Evolutionary conservation across 2,113 vertebrate genomes (phyloP).

Genomic region (Amazona guildingii): DNA sequence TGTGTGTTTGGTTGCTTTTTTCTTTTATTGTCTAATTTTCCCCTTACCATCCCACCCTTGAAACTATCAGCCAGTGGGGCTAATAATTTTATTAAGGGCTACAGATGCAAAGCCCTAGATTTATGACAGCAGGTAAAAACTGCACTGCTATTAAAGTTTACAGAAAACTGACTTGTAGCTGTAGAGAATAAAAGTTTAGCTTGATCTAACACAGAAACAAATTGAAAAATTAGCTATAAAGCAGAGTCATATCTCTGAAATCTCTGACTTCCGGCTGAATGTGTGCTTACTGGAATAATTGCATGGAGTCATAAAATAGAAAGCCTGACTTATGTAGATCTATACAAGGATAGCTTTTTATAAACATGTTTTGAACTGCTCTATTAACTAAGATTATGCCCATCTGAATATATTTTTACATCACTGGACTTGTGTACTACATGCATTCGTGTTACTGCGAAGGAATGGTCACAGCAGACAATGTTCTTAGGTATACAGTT

Average conservation of each 20-base stretch:
- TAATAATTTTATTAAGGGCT: not conserved
- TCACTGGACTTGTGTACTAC: not conserved
- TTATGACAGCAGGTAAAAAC: not conserved
- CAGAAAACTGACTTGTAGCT: not conserved
- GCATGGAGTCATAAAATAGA: not conserved
- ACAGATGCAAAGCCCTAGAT: not conserved
- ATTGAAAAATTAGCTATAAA: not conserved
- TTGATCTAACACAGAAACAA: not conserved
- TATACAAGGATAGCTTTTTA: not conserved
- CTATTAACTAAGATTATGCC: not conserved
- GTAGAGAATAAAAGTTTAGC: not conserved
- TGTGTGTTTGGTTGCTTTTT: not conserved
- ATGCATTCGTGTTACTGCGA: not conserved
- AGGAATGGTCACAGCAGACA: not conserved
- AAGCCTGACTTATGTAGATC: not conserved
- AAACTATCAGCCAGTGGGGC: not conserved
- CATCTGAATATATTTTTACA: not conserved
- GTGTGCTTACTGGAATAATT: not conserved
- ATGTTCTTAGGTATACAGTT: not conserved
- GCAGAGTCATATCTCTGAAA: not conserved
- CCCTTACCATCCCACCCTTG: fast-evolving
- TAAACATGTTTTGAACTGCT: not conserved
- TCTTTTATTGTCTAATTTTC: not conserved
- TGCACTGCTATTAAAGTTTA: not conserved
- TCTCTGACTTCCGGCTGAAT: not conserved